Conservation (phyloP, 2,797 vertebrate species). For the Falco novaeseelandiae region DNA sequence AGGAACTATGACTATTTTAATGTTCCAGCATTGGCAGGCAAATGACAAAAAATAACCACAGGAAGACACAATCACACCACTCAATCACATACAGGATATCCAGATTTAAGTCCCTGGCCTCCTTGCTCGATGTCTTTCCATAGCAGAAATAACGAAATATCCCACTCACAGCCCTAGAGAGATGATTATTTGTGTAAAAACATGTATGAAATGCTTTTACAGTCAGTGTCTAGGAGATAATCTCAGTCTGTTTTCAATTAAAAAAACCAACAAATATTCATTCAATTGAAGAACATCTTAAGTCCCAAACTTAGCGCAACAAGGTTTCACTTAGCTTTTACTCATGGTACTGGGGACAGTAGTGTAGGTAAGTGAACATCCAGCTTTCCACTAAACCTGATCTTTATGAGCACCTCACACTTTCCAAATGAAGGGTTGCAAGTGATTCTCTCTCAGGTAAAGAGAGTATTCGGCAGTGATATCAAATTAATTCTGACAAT, state of each 20-base stretch:
- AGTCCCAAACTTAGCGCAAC: background rate
- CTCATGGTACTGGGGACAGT: background rate
- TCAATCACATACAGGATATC: slow-evolving; percentile 1
- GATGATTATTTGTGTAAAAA: background rate
- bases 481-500: background rate
- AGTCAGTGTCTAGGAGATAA: background rate
- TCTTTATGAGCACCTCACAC: background rate
- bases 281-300: background rate
- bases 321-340: background rate
- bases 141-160: background rate
- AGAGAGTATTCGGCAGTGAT: background rate
- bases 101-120: slow-evolving; percentile 4
- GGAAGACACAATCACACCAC: slow-evolving; percentile 4
- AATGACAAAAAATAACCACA: background rate
- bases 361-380: background rate
- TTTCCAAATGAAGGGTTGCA: background rate
- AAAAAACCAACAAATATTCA: background rate
- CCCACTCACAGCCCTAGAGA: background rate
- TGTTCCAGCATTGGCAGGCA: background rate
- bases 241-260: background rate
- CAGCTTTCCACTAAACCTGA: background rate
- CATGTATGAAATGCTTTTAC: background rate
- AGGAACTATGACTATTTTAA: slow-evolving; percentile 2
- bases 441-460: background rate
- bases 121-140: background rate